Percentiles rank a stretch among this genome's conserved stretches.
Conservation (phyloP, 2,888 invertebrate species). For the Caenorhabditis sulstoni region DNA sequence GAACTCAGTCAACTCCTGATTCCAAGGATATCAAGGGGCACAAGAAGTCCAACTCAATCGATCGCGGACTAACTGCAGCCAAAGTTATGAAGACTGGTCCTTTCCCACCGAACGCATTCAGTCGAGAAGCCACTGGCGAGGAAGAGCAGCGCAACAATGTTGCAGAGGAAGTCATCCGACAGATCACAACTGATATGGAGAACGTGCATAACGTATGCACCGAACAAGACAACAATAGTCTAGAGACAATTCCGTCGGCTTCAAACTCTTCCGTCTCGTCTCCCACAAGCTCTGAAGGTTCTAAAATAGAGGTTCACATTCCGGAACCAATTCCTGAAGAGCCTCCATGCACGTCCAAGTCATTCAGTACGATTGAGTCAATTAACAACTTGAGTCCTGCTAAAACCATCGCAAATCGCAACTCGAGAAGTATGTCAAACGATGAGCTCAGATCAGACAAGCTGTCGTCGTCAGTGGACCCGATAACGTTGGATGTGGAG, state of each 20-base stretch:
- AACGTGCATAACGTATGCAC: neutral
- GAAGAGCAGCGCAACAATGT: conserved; percentile 70
- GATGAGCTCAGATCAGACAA: conserved; percentile 50
- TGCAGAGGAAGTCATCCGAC: conserved; percentile 69
- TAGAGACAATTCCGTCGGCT: conserved; percentile 38
- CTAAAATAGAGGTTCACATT: conserved; percentile 10
- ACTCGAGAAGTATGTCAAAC: conserved; percentile 51
- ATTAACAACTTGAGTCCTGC: conserved; percentile 29
- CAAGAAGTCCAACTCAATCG: conserved; percentile 77
- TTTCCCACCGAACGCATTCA: conserved; percentile 75
- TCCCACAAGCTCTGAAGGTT: conserved; percentile 28
- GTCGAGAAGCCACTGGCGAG: conserved; percentile 73
- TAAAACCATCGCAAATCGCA: conserved; percentile 24
- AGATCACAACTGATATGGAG: conserved; percentile 52
- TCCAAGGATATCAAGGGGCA: conserved; percentile 68
- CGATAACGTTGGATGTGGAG: conserved; percentile 78
- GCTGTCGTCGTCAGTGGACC: conserved; percentile 71
- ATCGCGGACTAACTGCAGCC: conserved; percentile 76
- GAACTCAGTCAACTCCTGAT: neutral
- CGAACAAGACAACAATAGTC: neutral
- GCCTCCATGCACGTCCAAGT: conserved; percentile 27
- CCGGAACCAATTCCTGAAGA: conserved; percentile 23
- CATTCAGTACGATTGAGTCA: conserved; percentile 19
- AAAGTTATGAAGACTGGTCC: conserved; percentile 77
- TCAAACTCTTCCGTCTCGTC: conserved; percentile 39